These are phyloP conservation scores for Gambusia affinis DNA, from an alignment of 2,113 vertebrate genomes.

Conservation along the genomic window DNA sequence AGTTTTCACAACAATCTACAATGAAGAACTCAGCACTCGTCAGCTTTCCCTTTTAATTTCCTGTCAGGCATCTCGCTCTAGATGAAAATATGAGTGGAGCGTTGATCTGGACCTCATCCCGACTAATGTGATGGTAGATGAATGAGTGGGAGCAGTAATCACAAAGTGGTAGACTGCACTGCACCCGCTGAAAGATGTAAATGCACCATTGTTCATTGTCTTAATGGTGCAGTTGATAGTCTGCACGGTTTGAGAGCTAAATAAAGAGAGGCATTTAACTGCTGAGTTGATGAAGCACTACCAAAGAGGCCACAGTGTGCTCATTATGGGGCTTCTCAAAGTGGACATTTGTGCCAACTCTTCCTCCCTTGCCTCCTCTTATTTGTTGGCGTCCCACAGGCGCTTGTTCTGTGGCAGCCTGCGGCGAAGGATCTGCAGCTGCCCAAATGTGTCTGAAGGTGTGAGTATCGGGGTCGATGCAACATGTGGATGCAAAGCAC, in stretches of 20 bases:
- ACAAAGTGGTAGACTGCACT: slow-evolving; percentile 37
- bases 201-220: slow-evolving; percentile 67
- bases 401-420: slow-evolving; percentile 61
- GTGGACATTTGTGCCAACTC: slow-evolving; percentile 73
- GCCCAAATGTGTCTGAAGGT: slow-evolving; percentile 51
- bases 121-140: slow-evolving; percentile 46
- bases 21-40: slow-evolving; percentile 38
- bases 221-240: slow-evolving; percentile 74
- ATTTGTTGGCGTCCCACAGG: slow-evolving; percentile 65
- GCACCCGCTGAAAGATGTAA: slow-evolving; percentile 50
- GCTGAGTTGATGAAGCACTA: slow-evolving; percentile 65
- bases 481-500: background rate
- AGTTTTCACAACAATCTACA: slow-evolving; percentile 48
- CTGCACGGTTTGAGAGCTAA: slow-evolving; percentile 66
- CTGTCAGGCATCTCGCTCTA: slow-evolving; percentile 42
- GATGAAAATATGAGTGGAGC: slow-evolving; percentile 54
- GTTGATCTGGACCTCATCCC: slow-evolving; percentile 48
- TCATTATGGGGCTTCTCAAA: slow-evolving; percentile 75
- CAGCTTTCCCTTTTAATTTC: slow-evolving; percentile 64
- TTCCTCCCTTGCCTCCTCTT: slow-evolving; percentile 66
- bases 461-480: background rate
- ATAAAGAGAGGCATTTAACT: slow-evolving; percentile 72
- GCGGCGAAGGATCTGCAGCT: slow-evolving; percentile 58
- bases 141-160: slow-evolving; percentile 52
- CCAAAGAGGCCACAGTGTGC: slow-evolving; percentile 72